Base-by-base conservation (phyloP, 2,797 vertebrate species). In the Pantherophis vulpinus region DNA sequence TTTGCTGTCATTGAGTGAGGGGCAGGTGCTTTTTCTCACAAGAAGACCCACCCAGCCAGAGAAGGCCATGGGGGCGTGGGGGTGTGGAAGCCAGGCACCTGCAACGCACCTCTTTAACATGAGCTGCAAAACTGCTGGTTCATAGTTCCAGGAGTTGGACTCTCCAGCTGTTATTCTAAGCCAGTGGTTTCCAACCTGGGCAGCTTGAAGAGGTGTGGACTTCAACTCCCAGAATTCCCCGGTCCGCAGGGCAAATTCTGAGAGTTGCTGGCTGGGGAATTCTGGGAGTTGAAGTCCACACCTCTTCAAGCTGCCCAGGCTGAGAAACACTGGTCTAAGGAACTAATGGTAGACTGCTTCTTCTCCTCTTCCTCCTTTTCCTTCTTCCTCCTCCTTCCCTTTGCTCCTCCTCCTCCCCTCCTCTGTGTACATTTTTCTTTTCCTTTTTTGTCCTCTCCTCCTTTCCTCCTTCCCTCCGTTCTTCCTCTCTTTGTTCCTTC, bases 41-140 rank as follows among this genome's bases (percentile, higher is more conserved):
- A n/a, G 12, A 14, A 70, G n/a, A 16, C 66, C 66, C 66, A 8
- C 13, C 66, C 29, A 16, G 66, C 29, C 66, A 32, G 66, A 16
- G 29, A 32, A 66, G 13, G n/a, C n/a, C n/a, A 16, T 32, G 13
- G n/a, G 13, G 61, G 1, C 1, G 23, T 3, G 61, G 29, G 13
- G 2, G n/a, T 0, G 5, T 2, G n/a, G 66, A 2, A 70, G 66
- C 1, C 2, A 1, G n/a, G n/a, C 12, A 7, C n/a, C 66, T 32
- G 14, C 5, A 14, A 6, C 0, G 5, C 63, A 5, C 13, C 29
- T n/a, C 12, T 66, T 66, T 14, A 14, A n/a, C 29, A 66, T 6
- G 29, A 66, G 29, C 63, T n/a, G 29, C 66, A 70, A 32, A 70
- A 70, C n/a, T 16, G 14, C 1, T 16, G 5, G 63, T 14, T 16